Evolutionary conservation across 2,888 invertebrate genomes (phyloP).

Genomic region (Petrophora chlorosata): DNA sequence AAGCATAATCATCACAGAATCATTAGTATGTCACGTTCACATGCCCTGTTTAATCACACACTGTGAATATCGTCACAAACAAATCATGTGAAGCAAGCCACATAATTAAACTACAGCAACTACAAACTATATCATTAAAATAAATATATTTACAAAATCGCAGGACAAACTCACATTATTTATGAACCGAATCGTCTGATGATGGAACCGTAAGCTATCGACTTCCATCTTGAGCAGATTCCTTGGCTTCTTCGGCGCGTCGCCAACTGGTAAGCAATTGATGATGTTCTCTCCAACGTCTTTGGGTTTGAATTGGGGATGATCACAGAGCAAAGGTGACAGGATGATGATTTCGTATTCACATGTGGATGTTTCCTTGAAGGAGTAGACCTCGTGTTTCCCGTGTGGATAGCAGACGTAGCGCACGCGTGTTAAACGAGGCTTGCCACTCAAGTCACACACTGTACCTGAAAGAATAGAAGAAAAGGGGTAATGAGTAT

Average conservation of each 20-base stretch:
- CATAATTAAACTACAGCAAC: neutral
- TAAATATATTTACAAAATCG: neutral
- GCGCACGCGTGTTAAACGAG: constrained; percentile 90
- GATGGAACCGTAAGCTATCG: constrained; percentile 87
- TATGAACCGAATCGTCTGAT: constrained; percentile 77
- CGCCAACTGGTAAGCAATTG: constrained; percentile 87
- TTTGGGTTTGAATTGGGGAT: constrained; percentile 93
- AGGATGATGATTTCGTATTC: constrained; percentile 96
- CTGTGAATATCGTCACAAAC: no score
- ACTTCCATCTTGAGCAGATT: constrained; percentile 88
- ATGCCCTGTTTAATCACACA: no score
- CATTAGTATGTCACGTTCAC: no score
- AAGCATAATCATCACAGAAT: no score
- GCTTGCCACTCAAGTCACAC: constrained; percentile 95
- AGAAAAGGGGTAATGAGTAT: no score
- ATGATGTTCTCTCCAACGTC: constrained; percentile 91
- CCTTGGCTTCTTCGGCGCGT: constrained; percentile 88
- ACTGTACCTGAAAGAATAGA: constrained; percentile 84
- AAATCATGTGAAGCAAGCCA: constrained; percentile 3
- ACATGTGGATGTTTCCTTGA: constrained; percentile 97
- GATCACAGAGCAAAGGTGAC: constrained; percentile 93
- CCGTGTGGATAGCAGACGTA: constrained; percentile 96
- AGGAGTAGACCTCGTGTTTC: constrained; percentile 95
- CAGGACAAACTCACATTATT: constrained; percentile 55
- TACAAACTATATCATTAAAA: constrained; percentile 1